Conservation (phyloP, 1,140 invertebrate genomes). For the Danaus plexippus region DNA sequence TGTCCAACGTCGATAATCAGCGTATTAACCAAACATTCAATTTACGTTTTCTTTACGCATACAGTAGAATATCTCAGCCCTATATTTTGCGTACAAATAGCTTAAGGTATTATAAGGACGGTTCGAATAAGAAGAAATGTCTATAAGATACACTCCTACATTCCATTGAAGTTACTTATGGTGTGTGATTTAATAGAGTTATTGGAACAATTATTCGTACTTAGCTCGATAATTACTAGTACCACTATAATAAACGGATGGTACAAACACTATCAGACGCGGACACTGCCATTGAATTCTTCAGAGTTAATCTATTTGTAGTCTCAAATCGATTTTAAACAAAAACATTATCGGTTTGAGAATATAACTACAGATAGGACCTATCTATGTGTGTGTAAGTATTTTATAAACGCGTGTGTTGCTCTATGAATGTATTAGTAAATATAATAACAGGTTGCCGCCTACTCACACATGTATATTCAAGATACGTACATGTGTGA, state of each 20-base stretch:
- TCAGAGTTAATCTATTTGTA: too few relatives aligned
- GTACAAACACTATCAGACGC: too few relatives aligned
- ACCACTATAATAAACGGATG: too few relatives aligned
- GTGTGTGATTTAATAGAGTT: constrained; percentile 37
- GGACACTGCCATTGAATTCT: constrained; percentile 22
- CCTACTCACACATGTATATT: constrained; percentile 1
- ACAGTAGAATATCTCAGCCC: background rate
- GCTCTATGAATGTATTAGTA: too few relatives aligned
- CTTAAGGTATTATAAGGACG: constrained; percentile 18
- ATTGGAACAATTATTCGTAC: constrained; percentile 64
- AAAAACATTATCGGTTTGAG: too few relatives aligned
- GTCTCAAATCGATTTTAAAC: too few relatives aligned
- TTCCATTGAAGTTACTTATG: constrained; percentile 38
- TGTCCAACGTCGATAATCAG: constrained; percentile 10
- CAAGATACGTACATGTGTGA: constrained; percentile 9
- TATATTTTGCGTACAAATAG: constrained; percentile 33
- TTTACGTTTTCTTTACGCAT: background rate
- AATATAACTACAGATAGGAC: too few relatives aligned
- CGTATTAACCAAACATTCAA: constrained; percentile 7
- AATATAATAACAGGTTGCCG: constrained; percentile 3
- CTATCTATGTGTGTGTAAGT: too few relatives aligned
- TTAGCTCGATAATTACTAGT: constrained; percentile 22
- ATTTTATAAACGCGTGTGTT: too few relatives aligned
- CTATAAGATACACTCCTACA: constrained; percentile 34
- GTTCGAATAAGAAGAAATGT: constrained; percentile 13